Evolutionary conservation across 2,797 vertebrate genomes (phyloP), one percentile per base, ranked within the genome.

Genomic region (Tenualosa ilisha): DNA sequence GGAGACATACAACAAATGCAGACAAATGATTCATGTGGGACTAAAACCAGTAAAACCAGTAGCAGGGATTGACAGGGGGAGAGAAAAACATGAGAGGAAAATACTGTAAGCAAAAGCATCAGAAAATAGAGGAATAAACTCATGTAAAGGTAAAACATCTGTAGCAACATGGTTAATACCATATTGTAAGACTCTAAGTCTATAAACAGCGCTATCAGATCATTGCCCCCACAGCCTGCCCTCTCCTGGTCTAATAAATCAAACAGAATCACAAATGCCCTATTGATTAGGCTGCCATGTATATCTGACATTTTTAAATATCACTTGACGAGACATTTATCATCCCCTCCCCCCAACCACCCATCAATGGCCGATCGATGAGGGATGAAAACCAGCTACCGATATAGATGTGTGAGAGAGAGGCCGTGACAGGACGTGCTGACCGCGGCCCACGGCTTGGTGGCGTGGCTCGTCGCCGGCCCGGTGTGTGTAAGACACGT

Each of bases 221-320:
- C 72, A 46, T 46, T 17, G 37, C 40, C 15, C 40, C 20, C 72
- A 22, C 31, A 40, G 31, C 3, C 68, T 75, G 13, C 31, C 37
- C 37, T 40, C 72, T 17, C 72, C 72, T 3, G 1, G 68, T 46
- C 72, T 20, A 79, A 46, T 20, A 79, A 79, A 79, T 79, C 72
- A 79, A 79, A 79, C 72, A 79, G 72, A 79, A 79, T 79, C 72
- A 79, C 72, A 79, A 79, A 79, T 79, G 72, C 40, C 17, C 20
- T 79, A 79, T 79, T 79, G 72, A 79, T 79, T 20, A 43, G 72
- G 40, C 40, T 79, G 72, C 72, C 72, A 79, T 79, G 72, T 79
- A 79, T 79, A 79, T 75, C 68, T 79, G 72, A 79, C 72, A 79
- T 79, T 79, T 79, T 79, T 43, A 79, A 79, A 79, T 79, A 79